phyloP scores from a whole-genome alignment of 2,888 invertebrate species.

The Sinotaia quadrata region DNA sequence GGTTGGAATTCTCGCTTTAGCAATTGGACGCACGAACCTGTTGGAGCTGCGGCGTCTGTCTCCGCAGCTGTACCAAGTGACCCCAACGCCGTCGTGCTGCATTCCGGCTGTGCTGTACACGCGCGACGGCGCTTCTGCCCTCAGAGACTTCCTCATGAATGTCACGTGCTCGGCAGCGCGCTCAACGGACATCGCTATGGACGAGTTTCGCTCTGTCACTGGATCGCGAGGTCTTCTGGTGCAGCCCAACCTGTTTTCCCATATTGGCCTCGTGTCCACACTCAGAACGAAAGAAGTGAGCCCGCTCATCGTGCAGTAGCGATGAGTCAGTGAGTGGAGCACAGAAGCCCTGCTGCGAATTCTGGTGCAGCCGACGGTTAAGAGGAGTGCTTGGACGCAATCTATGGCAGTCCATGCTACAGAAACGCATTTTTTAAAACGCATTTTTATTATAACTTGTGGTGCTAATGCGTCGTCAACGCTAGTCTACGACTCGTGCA shows the following conservation, averaged over 20 bases:
- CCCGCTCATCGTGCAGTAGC: slow-evolving; percentile 61
- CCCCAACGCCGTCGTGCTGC: slow-evolving; percentile 67
- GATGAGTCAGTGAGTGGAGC: no score
- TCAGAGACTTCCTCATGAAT: slow-evolving; percentile 50
- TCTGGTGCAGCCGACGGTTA: no score
- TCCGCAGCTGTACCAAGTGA: slow-evolving; percentile 52
- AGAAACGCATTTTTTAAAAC: no score
- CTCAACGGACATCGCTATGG: slow-evolving; percentile 64
- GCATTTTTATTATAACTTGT: no score
- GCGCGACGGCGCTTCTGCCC: slow-evolving; percentile 39
- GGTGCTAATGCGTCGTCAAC: no score
- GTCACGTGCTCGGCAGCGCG: slow-evolving; percentile 48
- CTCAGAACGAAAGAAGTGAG: slow-evolving; percentile 52
- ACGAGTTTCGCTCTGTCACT: slow-evolving; percentile 42
- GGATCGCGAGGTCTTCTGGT: slow-evolving; percentile 50
- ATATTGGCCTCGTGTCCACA: slow-evolving; percentile 68
- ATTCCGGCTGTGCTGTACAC: slow-evolving; percentile 68
- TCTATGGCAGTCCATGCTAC: no score
- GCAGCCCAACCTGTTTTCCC: slow-evolving; percentile 67
- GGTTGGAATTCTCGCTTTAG: slow-evolving; percentile 42
- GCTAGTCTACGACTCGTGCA: no score
- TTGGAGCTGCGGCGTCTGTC: slow-evolving; percentile 59
- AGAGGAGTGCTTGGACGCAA: no score
- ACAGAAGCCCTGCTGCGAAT: no score
- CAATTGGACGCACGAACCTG: slow-evolving; percentile 60